Evolutionary conservation across 2,113 vertebrate genomes (phyloP), one percentile per base, ranked within the genome.

Genomic region (Neodon shergylaensis): DNA sequence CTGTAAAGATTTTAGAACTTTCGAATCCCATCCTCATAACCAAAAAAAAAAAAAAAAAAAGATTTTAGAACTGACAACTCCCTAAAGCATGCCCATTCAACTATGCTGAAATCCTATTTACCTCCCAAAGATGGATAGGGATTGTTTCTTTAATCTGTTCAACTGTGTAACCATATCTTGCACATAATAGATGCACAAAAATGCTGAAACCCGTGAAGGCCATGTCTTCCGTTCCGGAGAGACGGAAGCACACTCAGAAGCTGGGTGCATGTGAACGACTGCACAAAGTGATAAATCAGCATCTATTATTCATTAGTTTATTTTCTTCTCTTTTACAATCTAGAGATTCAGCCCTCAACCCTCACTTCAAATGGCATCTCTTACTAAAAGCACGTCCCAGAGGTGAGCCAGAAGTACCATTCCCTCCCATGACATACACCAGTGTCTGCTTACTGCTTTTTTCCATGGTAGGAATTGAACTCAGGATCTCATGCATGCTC

Each of bases 51-150:
- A n/a, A n/a, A n/a, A n/a, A n/a, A n/a, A n/a, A 52, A 7, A 52
- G 77, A 65, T 16, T 94, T 95, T 94, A 88, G 94, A 92, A 85
- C 24, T 90, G 91, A 86, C 95, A 77, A 92, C 87, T 91, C 84
- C 6, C 14, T 0, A 3, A n/a, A 82, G 5, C 92, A 65, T 92
- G 94, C 84, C 63, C 92, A 81, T 78, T 90, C 65, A 96, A 82
- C 22, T 72, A 77, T 76, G 11, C 58, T 24, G 58, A 61, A 26
- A 61, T 39, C 22, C 12, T 61, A 39, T 94, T 77, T 73, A 31
- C 31, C 96, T 97, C 68, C 28, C 97, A 72, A 84, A 97, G 63
- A 70, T 94, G 88, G 92, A 63, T 90, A 95, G 47, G 31, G 44
- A 66, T 84, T 84, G 0, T 92, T 7, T 0, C 78, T 94, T 28